phyloP scores from a whole-genome alignment of 1,140 invertebrate genomes.

The Mylabris phalerata region DNA sequence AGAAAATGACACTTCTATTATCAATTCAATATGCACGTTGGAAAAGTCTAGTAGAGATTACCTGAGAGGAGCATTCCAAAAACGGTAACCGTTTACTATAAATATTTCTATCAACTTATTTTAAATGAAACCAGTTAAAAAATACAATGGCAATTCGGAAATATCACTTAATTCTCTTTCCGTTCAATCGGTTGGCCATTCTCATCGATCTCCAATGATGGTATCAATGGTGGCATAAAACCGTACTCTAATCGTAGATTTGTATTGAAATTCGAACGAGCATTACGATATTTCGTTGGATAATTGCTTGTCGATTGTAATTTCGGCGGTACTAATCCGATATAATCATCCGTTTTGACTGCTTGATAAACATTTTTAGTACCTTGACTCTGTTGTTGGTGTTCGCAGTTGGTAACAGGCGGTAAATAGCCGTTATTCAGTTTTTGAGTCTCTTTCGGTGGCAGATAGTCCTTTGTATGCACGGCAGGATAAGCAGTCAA shows the following conservation, averaged over 20 bases:
- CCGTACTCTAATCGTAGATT: conserved; percentile 71
- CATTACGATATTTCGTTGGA: conserved; percentile 28
- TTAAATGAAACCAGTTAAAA: neutral
- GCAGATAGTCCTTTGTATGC: conserved; percentile 18
- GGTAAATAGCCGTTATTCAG: conserved; percentile 19
- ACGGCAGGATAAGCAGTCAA: too few species aligned
- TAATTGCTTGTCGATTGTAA: conserved; percentile 9
- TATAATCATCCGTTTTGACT: conserved; percentile 29
- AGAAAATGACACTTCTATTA: too few species aligned
- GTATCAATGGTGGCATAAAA: conserved; percentile 70
- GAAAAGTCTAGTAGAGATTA: neutral
- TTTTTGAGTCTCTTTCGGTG: conserved; percentile 20
- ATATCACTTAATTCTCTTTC: too few species aligned
- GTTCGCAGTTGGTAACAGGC: conserved; percentile 8
- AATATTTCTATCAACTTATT: too few species aligned
- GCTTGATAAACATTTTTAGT: conserved; percentile 7
- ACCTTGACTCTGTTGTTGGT: conserved; percentile 1
- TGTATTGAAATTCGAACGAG: conserved; percentile 35
- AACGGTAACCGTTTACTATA: conserved; percentile 1
- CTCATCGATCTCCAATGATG: conserved; percentile 73
- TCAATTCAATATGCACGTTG: too few species aligned
- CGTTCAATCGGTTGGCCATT: conserved; percentile 51
- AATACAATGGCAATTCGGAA: conserved; percentile 6
- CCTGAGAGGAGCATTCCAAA: conserved; percentile 4
- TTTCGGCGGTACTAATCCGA: conserved; percentile 44